These are phyloP conservation scores for Plumapathes pennacea DNA, from an alignment of 92 coral and sea anemone species.

Conservation along the genomic window DNA sequence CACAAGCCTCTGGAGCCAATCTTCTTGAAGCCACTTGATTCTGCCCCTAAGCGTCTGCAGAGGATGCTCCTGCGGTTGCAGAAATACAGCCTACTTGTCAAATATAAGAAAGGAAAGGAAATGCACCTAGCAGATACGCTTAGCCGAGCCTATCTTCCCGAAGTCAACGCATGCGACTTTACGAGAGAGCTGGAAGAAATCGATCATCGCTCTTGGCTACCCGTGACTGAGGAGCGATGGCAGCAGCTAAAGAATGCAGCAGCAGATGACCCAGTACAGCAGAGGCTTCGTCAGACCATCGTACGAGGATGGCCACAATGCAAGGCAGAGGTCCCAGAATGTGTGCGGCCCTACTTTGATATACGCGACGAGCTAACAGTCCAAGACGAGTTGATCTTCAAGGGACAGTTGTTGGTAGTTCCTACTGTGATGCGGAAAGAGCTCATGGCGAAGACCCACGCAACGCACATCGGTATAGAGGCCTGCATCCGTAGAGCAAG, in stretches of 20 bases:
- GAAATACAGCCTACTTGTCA: slow-evolving; percentile 13
- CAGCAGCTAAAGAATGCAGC: slow-evolving; percentile 50
- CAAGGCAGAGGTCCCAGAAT: slow-evolving; percentile 32
- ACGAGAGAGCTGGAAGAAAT: slow-evolving; percentile 16
- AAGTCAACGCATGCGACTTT: slow-evolving; percentile 8
- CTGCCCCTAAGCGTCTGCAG: slow-evolving; percentile 49
- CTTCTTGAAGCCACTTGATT: slow-evolving; percentile 34
- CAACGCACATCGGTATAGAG: slow-evolving; percentile 5
- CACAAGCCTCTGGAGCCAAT: slow-evolving; percentile 55
- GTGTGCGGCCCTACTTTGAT: slow-evolving; percentile 28
- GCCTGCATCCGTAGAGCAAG: neutral
- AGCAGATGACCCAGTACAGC: slow-evolving; percentile 40
- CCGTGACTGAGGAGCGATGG: slow-evolving; percentile 9
- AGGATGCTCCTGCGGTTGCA: slow-evolving; percentile 11
- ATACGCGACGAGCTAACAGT: slow-evolving; percentile 34
- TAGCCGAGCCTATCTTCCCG: slow-evolving; percentile 15
- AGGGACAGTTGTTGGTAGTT: slow-evolving; percentile 32
- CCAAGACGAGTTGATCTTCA: slow-evolving; percentile 45
- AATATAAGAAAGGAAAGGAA: slow-evolving; percentile 26
- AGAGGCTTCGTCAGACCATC: slow-evolving; percentile 31
- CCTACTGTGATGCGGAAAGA: neutral
- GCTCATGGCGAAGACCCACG: neutral
- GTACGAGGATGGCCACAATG: slow-evolving; percentile 34
- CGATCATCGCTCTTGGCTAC: slow-evolving; percentile 16
- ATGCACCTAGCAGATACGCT: slow-evolving; percentile 38